Percentiles rank a stretch among this genome's conserved stretches.
These are phyloP conservation scores for Agonum fuliginosum DNA, from an alignment of 2,888 invertebrate species.

Conservation along the genomic window DNA sequence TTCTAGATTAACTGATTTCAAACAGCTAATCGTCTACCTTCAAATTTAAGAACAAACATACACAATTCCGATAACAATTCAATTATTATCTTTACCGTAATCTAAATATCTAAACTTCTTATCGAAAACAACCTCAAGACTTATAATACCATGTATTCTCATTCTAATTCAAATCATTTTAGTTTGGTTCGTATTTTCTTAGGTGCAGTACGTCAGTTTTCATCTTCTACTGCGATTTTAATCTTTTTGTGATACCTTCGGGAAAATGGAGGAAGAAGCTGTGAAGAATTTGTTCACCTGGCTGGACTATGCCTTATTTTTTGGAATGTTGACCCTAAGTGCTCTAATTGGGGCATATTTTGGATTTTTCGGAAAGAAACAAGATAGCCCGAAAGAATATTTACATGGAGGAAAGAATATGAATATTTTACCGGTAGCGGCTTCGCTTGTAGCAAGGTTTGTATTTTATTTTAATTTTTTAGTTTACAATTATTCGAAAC, in stretches of 20 bases:
- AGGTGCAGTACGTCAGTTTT: neutral
- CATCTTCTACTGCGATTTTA: neutral
- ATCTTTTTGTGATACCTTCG: neutral
- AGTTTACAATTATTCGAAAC: too few species aligned
- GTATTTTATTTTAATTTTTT: slow-evolving; percentile 57
- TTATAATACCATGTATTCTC: too few species aligned
- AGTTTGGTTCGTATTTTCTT: neutral
- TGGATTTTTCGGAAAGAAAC: slow-evolving; percentile 73
- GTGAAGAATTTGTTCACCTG: slow-evolving; percentile 54
- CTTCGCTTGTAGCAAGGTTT: slow-evolving; percentile 81
- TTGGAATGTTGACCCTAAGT: slow-evolving; percentile 72
- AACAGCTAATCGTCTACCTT: too few species aligned
- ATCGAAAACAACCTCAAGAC: too few species aligned
- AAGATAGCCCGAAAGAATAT: slow-evolving; percentile 78
- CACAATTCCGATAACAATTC: too few species aligned
- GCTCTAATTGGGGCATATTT: slow-evolving; percentile 75
- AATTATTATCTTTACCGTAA: too few species aligned
- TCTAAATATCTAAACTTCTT: neutral
- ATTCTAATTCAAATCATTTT: neutral
- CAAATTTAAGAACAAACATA: too few species aligned
- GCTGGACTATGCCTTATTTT: slow-evolving; percentile 66
- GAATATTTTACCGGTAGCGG: slow-evolving; percentile 80
- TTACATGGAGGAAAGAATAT: slow-evolving; percentile 80
- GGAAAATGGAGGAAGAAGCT: slow-evolving; percentile 17
- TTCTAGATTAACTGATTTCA: too few species aligned